Evolutionary conservation across 2,888 invertebrate genomes (phyloP).

Genomic region (Xylota sylvarum): DNA sequence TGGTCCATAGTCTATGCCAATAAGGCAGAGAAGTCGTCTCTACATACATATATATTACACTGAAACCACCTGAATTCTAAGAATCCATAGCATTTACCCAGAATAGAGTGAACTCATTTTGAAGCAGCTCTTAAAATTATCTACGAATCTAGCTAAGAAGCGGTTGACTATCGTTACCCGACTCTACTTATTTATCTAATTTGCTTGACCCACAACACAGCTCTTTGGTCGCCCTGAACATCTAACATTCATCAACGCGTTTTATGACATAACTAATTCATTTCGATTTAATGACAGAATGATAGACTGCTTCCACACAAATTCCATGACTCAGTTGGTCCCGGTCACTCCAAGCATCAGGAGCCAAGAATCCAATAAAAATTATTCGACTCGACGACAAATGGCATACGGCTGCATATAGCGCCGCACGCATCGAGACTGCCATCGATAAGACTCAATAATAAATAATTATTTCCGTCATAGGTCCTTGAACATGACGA

Average conservation of each 20-base stretch:
- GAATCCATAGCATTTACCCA: constrained; percentile 17
- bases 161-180: not conserved
- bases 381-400: constrained; percentile 46
- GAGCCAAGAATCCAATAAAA: constrained; percentile 72
- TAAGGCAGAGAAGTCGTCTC: too few species aligned
- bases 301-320: constrained; percentile 66
- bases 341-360: constrained; percentile 32
- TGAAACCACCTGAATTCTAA: constrained; percentile 13
- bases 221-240: not conserved
- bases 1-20: too few species aligned
- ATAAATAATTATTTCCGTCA: constrained; percentile 76
- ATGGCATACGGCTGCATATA: constrained; percentile 45
- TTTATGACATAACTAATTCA: constrained; percentile 67
- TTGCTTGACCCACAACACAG: not conserved
- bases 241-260: constrained; percentile 38
- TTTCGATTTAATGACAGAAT: constrained; percentile 72
- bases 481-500: constrained; percentile 48
- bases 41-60: not conserved
- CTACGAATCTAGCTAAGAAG: constrained; percentile 9
- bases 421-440: constrained; percentile 59
- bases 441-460: constrained; percentile 71
- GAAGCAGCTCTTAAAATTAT: not conserved
- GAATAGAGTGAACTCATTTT: constrained; percentile 17
- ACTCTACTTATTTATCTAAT: constrained; percentile 3
- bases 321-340: constrained; percentile 61